Evolutionary conservation across 2,797 vertebrate genomes (phyloP).

Genomic region (Eptatretus atami): DNA sequence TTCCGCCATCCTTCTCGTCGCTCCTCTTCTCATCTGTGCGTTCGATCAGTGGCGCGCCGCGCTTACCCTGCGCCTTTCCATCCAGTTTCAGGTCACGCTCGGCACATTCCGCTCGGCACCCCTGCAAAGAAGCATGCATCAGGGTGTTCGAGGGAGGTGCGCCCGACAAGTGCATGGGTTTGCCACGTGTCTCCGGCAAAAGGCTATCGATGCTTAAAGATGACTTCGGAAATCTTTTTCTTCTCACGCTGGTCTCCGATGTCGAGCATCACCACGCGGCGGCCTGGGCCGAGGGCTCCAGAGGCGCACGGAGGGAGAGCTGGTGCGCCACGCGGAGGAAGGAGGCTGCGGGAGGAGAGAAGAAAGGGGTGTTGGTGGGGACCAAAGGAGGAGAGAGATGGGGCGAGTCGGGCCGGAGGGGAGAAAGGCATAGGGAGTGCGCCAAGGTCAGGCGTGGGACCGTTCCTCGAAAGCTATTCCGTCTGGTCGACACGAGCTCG

Average conservation of each 20-base stretch:
- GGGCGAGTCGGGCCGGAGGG: too few species aligned
- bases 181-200: background rate
- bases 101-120: background rate
- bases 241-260: background rate
- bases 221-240: background rate
- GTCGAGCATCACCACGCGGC: background rate
- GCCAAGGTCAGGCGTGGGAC: too few species aligned
- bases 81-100: background rate
- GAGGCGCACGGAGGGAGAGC: too few species aligned
- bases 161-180: background rate
- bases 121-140: background rate
- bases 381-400: too few species aligned
- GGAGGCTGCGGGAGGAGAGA: too few species aligned
- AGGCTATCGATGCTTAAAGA: slow-evolving; percentile 1
- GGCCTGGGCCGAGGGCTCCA: background rate
- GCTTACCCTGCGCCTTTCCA: background rate
- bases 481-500: too few species aligned
- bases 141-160: background rate
- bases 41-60: background rate
- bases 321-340: too few species aligned
- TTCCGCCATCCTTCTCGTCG: background rate
- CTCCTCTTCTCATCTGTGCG: background rate
- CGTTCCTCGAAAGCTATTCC: too few species aligned
- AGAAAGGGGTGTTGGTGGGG: too few species aligned
- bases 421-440: too few species aligned